Evolutionary conservation across 2,113 vertebrate genomes (phyloP), one percentile per base, ranked within the genome.

Genomic region (Pyrgilauda ruficollis): DNA sequence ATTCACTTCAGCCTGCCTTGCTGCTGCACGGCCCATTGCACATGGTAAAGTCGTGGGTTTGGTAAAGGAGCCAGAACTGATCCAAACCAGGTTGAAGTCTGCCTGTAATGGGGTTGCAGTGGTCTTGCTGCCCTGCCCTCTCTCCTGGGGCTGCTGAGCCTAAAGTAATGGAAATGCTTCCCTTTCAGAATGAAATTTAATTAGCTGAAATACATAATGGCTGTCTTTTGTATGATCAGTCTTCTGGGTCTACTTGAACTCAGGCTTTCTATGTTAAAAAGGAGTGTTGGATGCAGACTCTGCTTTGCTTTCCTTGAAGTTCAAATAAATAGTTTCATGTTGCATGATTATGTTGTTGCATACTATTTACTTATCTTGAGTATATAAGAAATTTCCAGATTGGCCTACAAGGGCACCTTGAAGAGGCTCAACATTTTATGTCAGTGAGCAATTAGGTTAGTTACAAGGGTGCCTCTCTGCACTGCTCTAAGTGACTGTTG

Each of bases 391-490:
- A 87, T 90, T 87, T 94, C 67, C 37, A 64, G 50, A 64, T 58
- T 74, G 79, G 33, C 13, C 92, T 94, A 33, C 1, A 17, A 27
- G 24, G 70, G 15, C 73, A 53, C 39, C 20, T 35, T 70, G 76
- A 75, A 94, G 55, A 86, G 27, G 19, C 43, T 88, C 50, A 70
- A 35, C 33, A 23, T 93, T 73, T 94, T 79, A 27, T 75, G n/a
- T 87, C 78, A 84, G 61, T 62, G 30, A 90, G 78, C 50, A 70
- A 74, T 93, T 86, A 96, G 58, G 28, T 87, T 76, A 73, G 80
- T 80, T 94, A 49, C 50, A 50, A 53, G 73, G 39, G 35, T 30
- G 53, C 37, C 52, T 76, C 55, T 92, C 80, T 70, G 82, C 46
- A 8, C 76, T 84, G 62, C 37, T 74, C 9, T 55, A 44, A 84